Base-by-base conservation (phyloP, 2,113 vertebrate genomes). In the Tricholaema leucomelas region DNA sequence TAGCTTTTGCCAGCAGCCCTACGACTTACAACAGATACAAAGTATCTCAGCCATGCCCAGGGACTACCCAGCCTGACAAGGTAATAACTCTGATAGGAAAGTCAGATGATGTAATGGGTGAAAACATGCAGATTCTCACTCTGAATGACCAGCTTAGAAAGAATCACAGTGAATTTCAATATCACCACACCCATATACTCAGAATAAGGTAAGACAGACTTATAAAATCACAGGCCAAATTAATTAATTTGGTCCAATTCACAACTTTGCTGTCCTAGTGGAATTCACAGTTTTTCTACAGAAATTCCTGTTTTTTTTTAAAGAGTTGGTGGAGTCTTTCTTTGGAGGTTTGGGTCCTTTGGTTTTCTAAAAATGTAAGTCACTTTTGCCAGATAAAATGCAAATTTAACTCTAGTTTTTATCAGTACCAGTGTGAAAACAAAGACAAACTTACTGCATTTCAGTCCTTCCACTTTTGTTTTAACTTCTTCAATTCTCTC, bases 121-220 rank as follows among this genome's bases (percentile, higher is more conserved):
- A 80, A 88, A 81, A 59, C 12, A 60, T 15, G 19, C 9, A 64
- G 5, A 12, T 59, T 81, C 20, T 33, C 66, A 46, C 30, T 81
- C 38, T 33, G 40, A 88, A 63, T 33, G 33, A 58, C 31, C 40
- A 21, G 11, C 5, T 66, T 78, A 13, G 33, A 74, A 88, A 31
- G 20, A 86, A 63, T 87, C 78, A 86, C 77, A 75, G 67, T 52
- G 28, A 56, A 81, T 46, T 78, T 83, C n/a, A 88, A 4, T 60
- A 61, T 86, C 21, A 30, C 12, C 74, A 90, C 18, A 65, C 10
- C 31, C 65, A 58, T 4, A 24, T 4, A 48, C 15, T 36, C 33
- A 44, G 15, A 79, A 31, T 35, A 63, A 64, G 20, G 20, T 35
- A 27, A 90, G 33, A 81, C 69, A 44, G 27, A 31, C 36, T 48